Conservation (phyloP, 2,113 vertebrate species). For the Bubalus kerabau region DNA sequence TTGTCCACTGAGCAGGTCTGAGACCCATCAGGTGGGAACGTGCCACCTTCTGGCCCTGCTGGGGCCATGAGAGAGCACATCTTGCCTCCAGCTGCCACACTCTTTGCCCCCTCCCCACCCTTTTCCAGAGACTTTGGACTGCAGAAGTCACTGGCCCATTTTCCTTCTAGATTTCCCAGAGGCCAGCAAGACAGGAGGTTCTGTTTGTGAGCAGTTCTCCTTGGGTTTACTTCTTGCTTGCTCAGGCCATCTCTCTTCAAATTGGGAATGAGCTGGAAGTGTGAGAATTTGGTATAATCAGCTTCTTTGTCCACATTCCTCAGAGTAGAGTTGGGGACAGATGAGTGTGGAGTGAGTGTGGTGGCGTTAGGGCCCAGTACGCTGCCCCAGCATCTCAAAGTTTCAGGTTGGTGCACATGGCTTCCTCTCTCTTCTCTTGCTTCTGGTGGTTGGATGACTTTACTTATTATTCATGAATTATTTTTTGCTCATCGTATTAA, state of each 20-base stretch:
- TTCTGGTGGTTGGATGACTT: neutral
- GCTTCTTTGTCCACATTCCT: neutral
- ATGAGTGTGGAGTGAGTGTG: neutral
- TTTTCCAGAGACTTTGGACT: neutral
- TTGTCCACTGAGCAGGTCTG: neutral
- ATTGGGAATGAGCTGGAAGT: neutral
- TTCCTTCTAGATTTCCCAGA: neutral
- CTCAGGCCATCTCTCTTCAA: neutral
- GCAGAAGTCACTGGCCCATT: neutral
- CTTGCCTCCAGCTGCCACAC: neutral
- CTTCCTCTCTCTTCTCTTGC: neutral
- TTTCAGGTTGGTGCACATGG: too few relatives aligned
- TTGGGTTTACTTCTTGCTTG: neutral
- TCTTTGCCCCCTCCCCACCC: too few relatives aligned
- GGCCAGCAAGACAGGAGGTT: neutral
- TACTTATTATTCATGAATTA: neutral
- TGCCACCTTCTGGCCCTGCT: neutral
- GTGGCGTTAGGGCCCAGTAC: neutral
- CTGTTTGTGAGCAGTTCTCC: neutral
- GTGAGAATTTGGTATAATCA: neutral
- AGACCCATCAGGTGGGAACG: neutral
- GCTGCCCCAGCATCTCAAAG: neutral
- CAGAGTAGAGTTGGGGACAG: neutral
- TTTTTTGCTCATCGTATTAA: neutral
- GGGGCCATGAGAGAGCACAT: too few relatives aligned